phyloP scores from a whole-genome alignment of 1,140 invertebrate species.

The Callitettix versicolor region DNA sequence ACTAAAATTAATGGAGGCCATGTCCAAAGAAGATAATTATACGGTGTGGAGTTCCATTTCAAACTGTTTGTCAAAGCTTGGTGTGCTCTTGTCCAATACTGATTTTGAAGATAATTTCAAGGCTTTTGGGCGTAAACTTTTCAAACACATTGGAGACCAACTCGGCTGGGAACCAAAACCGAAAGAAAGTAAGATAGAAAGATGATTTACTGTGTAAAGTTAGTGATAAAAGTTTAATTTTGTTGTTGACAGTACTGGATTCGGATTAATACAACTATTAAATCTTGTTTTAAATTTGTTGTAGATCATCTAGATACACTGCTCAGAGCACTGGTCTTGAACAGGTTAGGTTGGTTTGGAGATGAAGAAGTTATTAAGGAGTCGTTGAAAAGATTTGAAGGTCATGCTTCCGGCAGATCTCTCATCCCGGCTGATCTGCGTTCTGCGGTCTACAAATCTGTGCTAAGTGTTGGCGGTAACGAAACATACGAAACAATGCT shows the following conservation, averaged over 20 bases:
- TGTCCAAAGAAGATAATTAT: constrained; percentile 78
- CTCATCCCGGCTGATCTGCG: constrained; percentile 79
- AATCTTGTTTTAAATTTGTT: too few relatives aligned
- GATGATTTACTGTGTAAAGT: too few relatives aligned
- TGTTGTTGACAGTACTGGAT: too few relatives aligned
- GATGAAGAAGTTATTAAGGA: constrained; percentile 65
- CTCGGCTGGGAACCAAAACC: constrained; percentile 69
- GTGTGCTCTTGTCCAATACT: constrained; percentile 63
- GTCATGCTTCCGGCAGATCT: constrained; percentile 48
- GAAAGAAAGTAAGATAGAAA: constrained; percentile 45
- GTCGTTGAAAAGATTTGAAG: constrained; percentile 60
- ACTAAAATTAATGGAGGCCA: constrained; percentile 60
- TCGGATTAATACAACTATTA: too few relatives aligned
- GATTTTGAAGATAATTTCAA: constrained; percentile 62
- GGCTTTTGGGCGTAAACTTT: constrained; percentile 56
- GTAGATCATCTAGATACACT: constrained; percentile 71
- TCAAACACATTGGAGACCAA: constrained; percentile 52
- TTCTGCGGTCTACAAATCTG: constrained; percentile 74
- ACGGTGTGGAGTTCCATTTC: constrained; percentile 84
- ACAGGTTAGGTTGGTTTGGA: constrained; percentile 66
- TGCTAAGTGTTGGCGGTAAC: constrained; percentile 57
- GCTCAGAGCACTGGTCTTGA: constrained; percentile 71
- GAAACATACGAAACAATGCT: constrained; percentile 67
- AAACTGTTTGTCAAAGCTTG: constrained; percentile 65
- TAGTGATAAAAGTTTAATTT: too few relatives aligned